Evolutionary conservation across 2,888 invertebrate species (phyloP).

Genomic region (Thera obeliscata): DNA sequence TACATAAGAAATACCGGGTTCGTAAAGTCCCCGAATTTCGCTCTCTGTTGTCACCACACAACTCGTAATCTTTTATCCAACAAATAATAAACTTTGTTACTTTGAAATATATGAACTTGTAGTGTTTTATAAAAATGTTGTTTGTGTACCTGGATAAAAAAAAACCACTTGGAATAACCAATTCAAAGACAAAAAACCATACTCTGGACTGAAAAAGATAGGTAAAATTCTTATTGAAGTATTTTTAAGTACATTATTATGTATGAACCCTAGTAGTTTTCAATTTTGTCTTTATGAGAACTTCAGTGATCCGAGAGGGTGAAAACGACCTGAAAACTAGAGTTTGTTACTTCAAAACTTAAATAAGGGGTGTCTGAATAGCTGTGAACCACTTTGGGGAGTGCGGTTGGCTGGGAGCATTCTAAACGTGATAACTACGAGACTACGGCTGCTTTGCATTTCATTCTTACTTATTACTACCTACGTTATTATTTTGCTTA

Average conservation of each 20-base stretch:
- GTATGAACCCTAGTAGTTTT: not conserved
- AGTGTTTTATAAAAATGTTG: slow-evolving; percentile 32
- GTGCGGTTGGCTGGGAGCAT: slow-evolving; percentile 14
- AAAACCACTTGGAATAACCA: not conserved
- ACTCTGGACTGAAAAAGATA: too few relatives aligned
- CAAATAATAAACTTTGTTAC: slow-evolving; percentile 50
- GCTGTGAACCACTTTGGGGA: slow-evolving; percentile 21
- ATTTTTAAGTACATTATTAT: too few relatives aligned
- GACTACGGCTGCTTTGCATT: not conserved
- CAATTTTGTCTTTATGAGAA: not conserved
- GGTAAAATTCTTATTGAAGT: too few relatives aligned
- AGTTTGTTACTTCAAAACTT: slow-evolving; percentile 14
- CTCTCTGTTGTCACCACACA: slow-evolving; percentile 40
- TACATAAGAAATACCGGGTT: slow-evolving; percentile 5
- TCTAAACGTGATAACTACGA: slow-evolving; percentile 15
- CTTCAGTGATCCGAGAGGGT: slow-evolving; percentile 12
- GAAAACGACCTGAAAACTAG: slow-evolving; percentile 25
- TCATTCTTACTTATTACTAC: too few relatives aligned
- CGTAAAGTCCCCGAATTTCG: slow-evolving; percentile 9
- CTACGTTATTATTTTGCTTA: too few relatives aligned
- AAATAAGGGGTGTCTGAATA: slow-evolving; percentile 18
- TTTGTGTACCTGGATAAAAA: not conserved
- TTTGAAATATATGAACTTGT: slow-evolving; percentile 45
- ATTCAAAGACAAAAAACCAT: not conserved
- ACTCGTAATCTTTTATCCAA: slow-evolving; percentile 51